A percentile compares a stretch with the other conserved stretches of the same genome.
Evolutionary conservation across 2,888 invertebrate genomes (phyloP).

Genomic region (Pocota personata): DNA sequence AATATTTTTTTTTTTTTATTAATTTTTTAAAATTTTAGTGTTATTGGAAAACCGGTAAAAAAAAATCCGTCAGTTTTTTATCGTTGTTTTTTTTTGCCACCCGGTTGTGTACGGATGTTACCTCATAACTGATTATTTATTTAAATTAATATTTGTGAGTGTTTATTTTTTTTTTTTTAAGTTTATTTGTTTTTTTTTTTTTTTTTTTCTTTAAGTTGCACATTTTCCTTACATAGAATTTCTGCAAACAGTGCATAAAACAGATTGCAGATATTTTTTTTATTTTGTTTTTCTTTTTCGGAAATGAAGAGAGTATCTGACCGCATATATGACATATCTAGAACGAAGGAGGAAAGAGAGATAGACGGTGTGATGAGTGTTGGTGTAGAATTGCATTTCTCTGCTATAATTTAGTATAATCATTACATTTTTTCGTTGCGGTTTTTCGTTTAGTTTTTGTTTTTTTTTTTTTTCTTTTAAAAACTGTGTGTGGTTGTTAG

Average conservation of each 20-base stretch:
- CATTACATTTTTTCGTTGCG: conserved; percentile 30
- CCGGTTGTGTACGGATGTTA: conserved; percentile 67
- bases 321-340: conserved; percentile 47
- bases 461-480: neutral
- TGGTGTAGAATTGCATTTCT: conserved; percentile 61
- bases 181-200: conserved; percentile 13
- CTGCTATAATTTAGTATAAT: conserved; percentile 43
- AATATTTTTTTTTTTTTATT: neutral
- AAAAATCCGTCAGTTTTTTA: conserved; percentile 27
- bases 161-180: too few relatives aligned
- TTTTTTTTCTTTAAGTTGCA: conserved; percentile 4
- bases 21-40: conserved; percentile 1
- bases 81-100: conserved; percentile 24
- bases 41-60: conserved; percentile 46
- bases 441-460: conserved; percentile 26
- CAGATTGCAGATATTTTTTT: conserved; percentile 37
- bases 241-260: conserved; percentile 64
- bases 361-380: conserved; percentile 31
- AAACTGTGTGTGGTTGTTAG: conserved; percentile 32
- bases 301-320: conserved; percentile 60
- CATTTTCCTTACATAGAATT: conserved; percentile 49
- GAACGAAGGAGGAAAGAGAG: conserved; percentile 58
- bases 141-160: conserved; percentile 49
- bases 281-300: conserved; percentile 29
- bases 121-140: conserved; percentile 67